These are phyloP conservation scores for Paraplagusia blochii DNA, from an alignment of 2,113 vertebrate genomes.

Conservation along the genomic window DNA sequence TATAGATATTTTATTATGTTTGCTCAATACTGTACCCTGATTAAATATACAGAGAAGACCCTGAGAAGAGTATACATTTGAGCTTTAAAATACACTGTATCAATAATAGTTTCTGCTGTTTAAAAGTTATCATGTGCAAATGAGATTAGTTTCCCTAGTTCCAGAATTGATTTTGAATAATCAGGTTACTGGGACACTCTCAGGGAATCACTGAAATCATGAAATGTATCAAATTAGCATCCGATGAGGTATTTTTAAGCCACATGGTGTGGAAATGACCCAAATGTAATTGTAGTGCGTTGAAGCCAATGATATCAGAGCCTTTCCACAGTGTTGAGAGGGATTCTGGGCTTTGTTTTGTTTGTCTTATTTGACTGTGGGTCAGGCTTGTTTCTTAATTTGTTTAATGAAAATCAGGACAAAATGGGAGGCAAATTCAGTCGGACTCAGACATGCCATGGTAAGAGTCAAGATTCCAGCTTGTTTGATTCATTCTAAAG, in stretches of 20 bases:
- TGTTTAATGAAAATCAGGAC: conserved; percentile 59
- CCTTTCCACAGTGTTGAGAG: neutral
- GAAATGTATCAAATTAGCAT: conserved; percentile 7
- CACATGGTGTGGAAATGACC: neutral
- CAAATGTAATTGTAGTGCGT: neutral
- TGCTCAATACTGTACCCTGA: too few species aligned
- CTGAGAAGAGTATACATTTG: too few species aligned
- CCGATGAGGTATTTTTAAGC: conserved; percentile 1
- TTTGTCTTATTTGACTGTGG: conserved; percentile 49
- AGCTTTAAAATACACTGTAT: too few species aligned
- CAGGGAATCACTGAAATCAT: neutral
- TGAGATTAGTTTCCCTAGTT: neutral
- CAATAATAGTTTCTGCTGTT: too few species aligned
- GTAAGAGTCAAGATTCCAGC: neutral
- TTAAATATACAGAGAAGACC: too few species aligned
- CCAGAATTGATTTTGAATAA: conserved; percentile 23
- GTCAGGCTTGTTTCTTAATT: conserved; percentile 43
- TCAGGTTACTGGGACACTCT: conserved; percentile 29
- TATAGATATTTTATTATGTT: too few species aligned
- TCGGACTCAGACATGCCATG: too few species aligned
- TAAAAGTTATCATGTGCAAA: too few species aligned
- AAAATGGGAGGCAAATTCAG: conserved; percentile 39
- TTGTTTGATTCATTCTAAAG: neutral
- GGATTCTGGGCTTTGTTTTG: conserved; percentile 16
- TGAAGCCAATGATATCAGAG: neutral